Base-by-base conservation (phyloP, 2,797 vertebrate genomes). In the Pseudochirops corinnae region DNA sequence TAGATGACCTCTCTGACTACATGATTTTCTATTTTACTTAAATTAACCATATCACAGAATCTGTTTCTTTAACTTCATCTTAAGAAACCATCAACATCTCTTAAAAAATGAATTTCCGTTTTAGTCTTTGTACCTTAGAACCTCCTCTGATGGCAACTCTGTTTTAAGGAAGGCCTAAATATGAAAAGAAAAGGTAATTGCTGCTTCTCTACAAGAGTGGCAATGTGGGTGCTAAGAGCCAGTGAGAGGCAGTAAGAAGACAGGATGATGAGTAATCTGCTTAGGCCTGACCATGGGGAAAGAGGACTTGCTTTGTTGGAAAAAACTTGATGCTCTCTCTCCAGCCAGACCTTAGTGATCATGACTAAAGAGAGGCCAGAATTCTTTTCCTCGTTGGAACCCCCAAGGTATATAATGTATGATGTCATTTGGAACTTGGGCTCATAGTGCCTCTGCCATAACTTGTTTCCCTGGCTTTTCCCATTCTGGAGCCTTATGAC, bases 41-140 rank as follows among this genome's bases (percentile, higher is more conserved):
- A 90, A 62, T 87, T 91, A 92, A 46, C 67, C n/a, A 50, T 87
- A 50, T 87, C 91, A 50, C 1, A 82, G 52, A 93, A 12, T 39
- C 56, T 56, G 58, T 56, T 55, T 92, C 55, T 92, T 12, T 0
- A 92, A 28, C 21, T 62, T 90, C 53, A 31, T 90, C 62, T 95
- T 92, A 28, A 50, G 94, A 96, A 95, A 92, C 31, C 28, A 82
- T 58, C 31, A 82, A 55, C 91, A 26, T 96, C 50, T 92, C 56
- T 97, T 94, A 90, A 62, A 67, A 67, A 90, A 62, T 50, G 92
- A 56, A 57, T 39, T n/a, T 91, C 16, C 13, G 33, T 31, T 56
- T 93, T 82, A 94, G 90, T 60, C 55, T 91, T 11, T 46, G n/a
- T 50, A 92, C 24, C 13, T 82, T n/a, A 13, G 57, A 33, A 14